Percentiles rank a stretch among this genome's conserved stretches.
These are phyloP conservation scores for Aricia artaxerxes DNA, from an alignment of 2,888 invertebrate species.

Conservation along the genomic window DNA sequence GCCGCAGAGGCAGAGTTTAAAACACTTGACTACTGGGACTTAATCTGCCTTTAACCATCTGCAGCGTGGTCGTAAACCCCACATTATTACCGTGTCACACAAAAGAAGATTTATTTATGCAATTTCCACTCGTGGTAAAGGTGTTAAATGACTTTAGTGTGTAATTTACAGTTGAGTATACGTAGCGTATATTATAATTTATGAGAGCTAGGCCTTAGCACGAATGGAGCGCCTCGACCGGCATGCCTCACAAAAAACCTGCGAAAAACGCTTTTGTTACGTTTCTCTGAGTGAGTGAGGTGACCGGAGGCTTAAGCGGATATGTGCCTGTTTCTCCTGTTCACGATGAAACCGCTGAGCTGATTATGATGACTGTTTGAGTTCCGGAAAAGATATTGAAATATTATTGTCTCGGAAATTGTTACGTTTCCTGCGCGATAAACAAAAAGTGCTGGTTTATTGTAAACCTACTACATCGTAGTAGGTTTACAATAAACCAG, in stretches of 20 bases:
- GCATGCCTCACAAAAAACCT: background rate
- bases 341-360: too few relatives aligned
- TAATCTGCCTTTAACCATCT: constrained; percentile 2
- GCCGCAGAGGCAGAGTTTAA: constrained; percentile 1
- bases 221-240: background rate
- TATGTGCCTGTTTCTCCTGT: too few relatives aligned
- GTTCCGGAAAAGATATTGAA: too few relatives aligned
- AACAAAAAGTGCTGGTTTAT: too few relatives aligned
- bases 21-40: constrained; percentile 5
- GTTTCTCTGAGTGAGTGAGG: background rate
- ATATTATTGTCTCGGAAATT: too few relatives aligned
- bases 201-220: background rate
- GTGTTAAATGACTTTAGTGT: background rate
- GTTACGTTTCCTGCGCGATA: too few relatives aligned
- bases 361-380: too few relatives aligned
- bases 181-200: too few relatives aligned
- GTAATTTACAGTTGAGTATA: too few relatives aligned
- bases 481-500: too few relatives aligned
- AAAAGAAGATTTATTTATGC: background rate
- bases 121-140: background rate
- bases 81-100: background rate
- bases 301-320: background rate
- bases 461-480: too few relatives aligned
- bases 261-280: too few relatives aligned
- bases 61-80: constrained; percentile 7